Evolutionary conservation across 2,888 invertebrate genomes (phyloP), one percentile per base, ranked within the genome.

Genomic region (Tetrapedia diversipes): DNA sequence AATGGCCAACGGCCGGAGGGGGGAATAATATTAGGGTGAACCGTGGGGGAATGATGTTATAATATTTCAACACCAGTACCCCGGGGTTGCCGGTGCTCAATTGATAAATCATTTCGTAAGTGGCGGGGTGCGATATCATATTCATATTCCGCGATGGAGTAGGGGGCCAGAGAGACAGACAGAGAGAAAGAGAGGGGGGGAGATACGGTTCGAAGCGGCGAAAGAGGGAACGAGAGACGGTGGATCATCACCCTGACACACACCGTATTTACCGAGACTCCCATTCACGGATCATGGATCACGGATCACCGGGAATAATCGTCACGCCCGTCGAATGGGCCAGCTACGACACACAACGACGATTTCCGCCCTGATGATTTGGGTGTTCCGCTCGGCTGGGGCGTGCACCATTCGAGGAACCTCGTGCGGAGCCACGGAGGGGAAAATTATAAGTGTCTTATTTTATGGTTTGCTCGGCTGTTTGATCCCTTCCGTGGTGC

Each of bases 31-130:
- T 87, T 88, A 88, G 90, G 90, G 88, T 88, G 87, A 86, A 85
- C 87, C 83, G 81, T 81, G 83, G 87, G 76, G 86, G 67, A 89
- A 89, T 89, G 86, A 90, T 90, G 89, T 91, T 90, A 90, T 90
- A 91, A 91, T 91, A 91, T 91, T 91, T 91, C 91, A 90, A 89
- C 89, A 89, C 89, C 86, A 82, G 84, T 85, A 87, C 86, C 86
- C 82, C 86, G 83, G 89, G 88, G 87, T 89, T 88, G 87, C 83
- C 81, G 86, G 78, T 74, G 84, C 80, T 89, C 89, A 89, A 90
- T 90, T 89, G 90, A 90, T 89, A 90, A 89, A 91, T 91, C 89
- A 88, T 89, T 87, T 87, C 79, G 85, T 86, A 88, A 88, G 88
- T 88, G 86, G 83, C 85, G 83, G 86, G 84, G 85, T 82, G 88